These are phyloP conservation scores for Adoxophyes honmai DNA, from an alignment of 1,140 invertebrate species.

Conservation along the genomic window DNA sequence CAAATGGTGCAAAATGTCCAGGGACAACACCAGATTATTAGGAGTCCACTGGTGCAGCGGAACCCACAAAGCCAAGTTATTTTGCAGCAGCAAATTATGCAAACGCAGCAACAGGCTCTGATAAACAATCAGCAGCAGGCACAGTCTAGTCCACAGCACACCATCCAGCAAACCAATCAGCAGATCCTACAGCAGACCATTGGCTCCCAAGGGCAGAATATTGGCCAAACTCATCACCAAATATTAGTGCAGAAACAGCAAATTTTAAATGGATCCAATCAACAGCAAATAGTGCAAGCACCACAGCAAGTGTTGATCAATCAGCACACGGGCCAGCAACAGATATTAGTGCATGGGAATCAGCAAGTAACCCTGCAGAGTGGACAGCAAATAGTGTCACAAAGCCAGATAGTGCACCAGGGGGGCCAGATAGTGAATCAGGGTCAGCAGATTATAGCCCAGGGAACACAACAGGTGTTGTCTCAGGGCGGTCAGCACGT, in stretches of 20 bases:
- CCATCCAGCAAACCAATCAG: constrained; percentile 59
- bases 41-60: constrained; percentile 66
- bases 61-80: constrained; percentile 73
- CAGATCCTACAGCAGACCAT: constrained; percentile 66
- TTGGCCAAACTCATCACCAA: constrained; percentile 66
- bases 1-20: constrained; percentile 72
- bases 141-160: constrained; percentile 64
- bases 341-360: constrained; percentile 69
- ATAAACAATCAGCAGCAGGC: constrained; percentile 62
- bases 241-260: constrained; percentile 74
- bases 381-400: constrained; percentile 66
- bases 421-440: constrained; percentile 67
- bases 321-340: constrained; percentile 68
- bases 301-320: constrained; percentile 68
- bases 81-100: constrained; percentile 73
- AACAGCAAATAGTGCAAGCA: constrained; percentile 68
- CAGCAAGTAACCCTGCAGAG: constrained; percentile 69
- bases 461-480: constrained; percentile 60
- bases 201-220: constrained; percentile 55
- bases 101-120: constrained; percentile 65
- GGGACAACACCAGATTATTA: constrained; percentile 70
- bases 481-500: constrained; percentile 71
- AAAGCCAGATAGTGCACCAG: constrained; percentile 68
- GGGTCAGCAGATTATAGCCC: constrained; percentile 63
- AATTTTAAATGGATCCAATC: constrained; percentile 51